Conservation (phyloP, 2,888 invertebrate genomes). For the Polyommatus icarus region DNA sequence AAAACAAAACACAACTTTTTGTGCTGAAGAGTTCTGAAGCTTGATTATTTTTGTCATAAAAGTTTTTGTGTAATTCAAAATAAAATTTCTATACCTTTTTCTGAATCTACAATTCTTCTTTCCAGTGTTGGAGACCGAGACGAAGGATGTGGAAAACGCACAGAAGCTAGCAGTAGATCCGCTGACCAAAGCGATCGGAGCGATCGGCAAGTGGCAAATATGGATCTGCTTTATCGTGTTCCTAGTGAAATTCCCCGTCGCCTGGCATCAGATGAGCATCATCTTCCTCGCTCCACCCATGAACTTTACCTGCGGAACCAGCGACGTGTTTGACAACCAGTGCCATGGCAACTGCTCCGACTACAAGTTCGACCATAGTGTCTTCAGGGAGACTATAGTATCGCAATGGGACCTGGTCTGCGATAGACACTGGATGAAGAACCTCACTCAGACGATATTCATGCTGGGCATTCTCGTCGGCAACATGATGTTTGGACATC, state of each 20-base stretch:
- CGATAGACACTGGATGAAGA: constrained; percentile 82
- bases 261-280: constrained; percentile 90
- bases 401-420: constrained; percentile 90
- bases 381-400: constrained; percentile 86
- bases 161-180: constrained; percentile 76
- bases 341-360: constrained; percentile 79
- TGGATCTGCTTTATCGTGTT: constrained; percentile 85
- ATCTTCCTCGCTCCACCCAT: constrained; percentile 87
- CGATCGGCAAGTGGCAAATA: constrained; percentile 87
- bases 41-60: neutral
- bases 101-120: constrained; percentile 40
- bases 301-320: constrained; percentile 73
- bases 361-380: constrained; percentile 82
- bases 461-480: constrained; percentile 90
- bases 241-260: constrained; percentile 87
- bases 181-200: constrained; percentile 85
- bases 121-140: constrained; percentile 69
- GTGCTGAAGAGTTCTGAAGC: neutral
- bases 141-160: constrained; percentile 53
- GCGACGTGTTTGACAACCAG: constrained; percentile 64
- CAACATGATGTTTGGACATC: constrained; percentile 86
- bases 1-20: neutral
- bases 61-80: neutral
- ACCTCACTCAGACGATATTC: constrained; percentile 87
- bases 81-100: neutral